phyloP scores from a whole-genome alignment of 2,113 vertebrate species.

The Leptocoma aspasia region DNA sequence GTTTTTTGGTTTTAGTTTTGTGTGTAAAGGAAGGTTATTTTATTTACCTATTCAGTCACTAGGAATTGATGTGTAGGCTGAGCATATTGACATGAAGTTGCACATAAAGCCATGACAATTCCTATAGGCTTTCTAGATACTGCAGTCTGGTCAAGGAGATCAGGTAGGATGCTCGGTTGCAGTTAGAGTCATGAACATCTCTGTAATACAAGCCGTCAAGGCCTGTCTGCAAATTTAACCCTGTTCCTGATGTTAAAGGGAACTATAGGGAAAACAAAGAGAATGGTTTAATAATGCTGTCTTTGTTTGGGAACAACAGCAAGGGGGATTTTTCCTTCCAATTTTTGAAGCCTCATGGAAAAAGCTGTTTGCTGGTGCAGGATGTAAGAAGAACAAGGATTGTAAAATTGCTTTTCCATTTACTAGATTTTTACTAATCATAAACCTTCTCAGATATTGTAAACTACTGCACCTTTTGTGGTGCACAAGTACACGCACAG shows the following conservation, averaged over 20 bases:
- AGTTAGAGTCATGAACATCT: neutral
- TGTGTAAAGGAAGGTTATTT: neutral
- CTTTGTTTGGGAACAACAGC: neutral
- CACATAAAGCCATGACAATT: neutral
- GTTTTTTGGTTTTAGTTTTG: neutral
- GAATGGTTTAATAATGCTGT: neutral
- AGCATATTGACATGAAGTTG: neutral
- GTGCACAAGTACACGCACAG: neutral
- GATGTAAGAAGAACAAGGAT: neutral
- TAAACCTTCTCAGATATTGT: neutral
- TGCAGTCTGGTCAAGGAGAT: neutral
- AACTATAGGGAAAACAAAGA: neutral
- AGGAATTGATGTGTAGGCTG: neutral
- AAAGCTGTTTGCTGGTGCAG: neutral
- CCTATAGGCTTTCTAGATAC: neutral
- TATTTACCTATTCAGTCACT: rapidly evolving
- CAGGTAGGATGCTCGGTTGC: neutral
- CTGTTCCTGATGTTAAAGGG: neutral
- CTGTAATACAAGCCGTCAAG: neutral
- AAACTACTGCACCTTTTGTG: neutral
- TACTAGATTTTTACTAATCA: neutral
- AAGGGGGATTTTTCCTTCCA: neutral
- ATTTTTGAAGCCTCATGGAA: neutral
- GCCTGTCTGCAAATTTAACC: neutral
- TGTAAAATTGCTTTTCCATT: neutral